Conservation (phyloP, 2,113 vertebrate genomes). For the Abramis brama region DNA sequence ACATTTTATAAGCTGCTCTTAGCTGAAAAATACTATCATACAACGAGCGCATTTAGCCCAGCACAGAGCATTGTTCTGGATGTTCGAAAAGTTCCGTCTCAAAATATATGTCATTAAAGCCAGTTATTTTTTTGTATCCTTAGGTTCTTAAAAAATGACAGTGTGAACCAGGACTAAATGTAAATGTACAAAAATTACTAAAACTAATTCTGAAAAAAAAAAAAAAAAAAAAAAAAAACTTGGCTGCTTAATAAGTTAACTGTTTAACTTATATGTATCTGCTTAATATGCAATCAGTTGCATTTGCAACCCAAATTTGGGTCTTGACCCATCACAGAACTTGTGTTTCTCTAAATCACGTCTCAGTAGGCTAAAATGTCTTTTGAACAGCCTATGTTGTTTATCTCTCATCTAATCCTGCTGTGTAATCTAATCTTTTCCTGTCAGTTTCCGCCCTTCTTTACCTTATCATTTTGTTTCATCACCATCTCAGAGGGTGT, state of each 20-base stretch:
- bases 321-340: neutral
- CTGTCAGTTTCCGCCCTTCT: neutral
- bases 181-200: neutral
- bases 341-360: neutral
- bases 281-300: neutral
- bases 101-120: too few species aligned
- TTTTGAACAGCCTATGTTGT: neutral
- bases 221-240: neutral
- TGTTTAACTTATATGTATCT: neutral
- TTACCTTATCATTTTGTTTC: neutral
- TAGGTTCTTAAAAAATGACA: neutral
- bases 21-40: too few species aligned
- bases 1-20: too few species aligned
- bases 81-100: too few species aligned
- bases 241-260: neutral
- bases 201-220: neutral
- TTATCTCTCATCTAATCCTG: conserved; percentile 3
- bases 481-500: neutral
- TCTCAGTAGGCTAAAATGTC: neutral
- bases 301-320: neutral
- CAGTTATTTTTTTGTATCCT: too few species aligned
- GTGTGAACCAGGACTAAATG: too few species aligned
- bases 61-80: too few species aligned
- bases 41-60: too few species aligned
- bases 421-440: conserved; percentile 8